Evolutionary conservation across 2,888 invertebrate genomes (phyloP).

Genomic region (Helobdella robusta): DNA sequence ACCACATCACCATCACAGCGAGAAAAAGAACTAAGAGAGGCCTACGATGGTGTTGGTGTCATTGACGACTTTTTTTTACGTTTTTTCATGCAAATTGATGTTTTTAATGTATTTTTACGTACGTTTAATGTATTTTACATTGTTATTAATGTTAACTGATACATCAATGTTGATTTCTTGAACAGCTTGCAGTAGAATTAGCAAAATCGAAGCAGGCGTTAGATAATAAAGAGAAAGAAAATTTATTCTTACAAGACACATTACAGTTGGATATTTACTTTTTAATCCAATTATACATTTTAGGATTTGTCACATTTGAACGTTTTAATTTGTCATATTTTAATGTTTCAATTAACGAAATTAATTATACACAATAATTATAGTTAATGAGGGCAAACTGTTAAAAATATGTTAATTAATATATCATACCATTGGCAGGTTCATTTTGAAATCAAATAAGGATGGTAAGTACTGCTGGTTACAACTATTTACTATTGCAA

Average conservation of each 20-base stretch:
- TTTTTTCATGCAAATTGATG: background rate
- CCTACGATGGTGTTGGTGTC: background rate
- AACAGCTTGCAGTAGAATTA: conserved; percentile 9
- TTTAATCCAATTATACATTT: no score
- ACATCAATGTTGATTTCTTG: background rate
- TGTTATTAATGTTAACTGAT: background rate
- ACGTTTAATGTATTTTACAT: background rate
- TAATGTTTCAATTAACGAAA: no score
- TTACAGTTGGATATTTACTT: no score
- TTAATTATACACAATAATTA: no score
- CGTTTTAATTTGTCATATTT: no score
- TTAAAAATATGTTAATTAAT: no score
- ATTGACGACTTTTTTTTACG: background rate
- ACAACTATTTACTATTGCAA: no score
- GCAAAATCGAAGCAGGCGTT: conserved; percentile 14
- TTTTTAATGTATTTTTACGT: background rate
- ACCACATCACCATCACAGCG: background rate
- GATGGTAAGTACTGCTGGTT: no score
- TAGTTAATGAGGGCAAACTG: no score
- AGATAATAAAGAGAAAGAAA: conserved; percentile 24
- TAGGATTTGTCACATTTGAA: no score
- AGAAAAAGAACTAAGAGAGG: background rate
- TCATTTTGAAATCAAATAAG: no score
- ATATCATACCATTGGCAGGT: no score
- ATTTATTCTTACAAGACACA: conserved; percentile 24